Base-by-base conservation (phyloP, 2,888 invertebrate genomes). In the Cerastis rubricosa region DNA sequence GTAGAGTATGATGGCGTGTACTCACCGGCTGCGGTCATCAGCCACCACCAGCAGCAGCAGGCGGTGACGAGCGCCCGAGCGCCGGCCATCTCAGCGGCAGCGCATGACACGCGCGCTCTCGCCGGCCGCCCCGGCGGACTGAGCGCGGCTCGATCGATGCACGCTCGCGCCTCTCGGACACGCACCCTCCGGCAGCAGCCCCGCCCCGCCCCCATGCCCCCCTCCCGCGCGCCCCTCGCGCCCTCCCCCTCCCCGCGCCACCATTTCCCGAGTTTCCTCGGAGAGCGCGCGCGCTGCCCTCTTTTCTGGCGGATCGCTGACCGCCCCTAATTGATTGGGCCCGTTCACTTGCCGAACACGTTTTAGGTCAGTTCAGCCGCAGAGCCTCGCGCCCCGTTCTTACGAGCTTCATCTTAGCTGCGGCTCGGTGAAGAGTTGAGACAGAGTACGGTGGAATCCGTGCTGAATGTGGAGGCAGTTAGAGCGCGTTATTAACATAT, bases 251-350 rank as follows among this genome's bases (percentile, higher is more conserved):
- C 92, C 91, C 92, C 90, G 92, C 93, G 90, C 92, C 90, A 92
- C 93, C 92, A 92, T 96, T 96, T 95, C 95, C 97, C 97, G 95
- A 94, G 91, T 95, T 95, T 96, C 94, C 95, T 92, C 91, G 94
- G 96, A 95, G 96, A 97, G 97, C 97, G 97, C 96, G 96, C 96
- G 96, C 96, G 97, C 97, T 97, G 97, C 95, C 96, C 95, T 94
- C 94, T 94, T 96, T 96, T 95, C 95, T 91, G 92, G 93, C 95
- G 94, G 95, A 96, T 94, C 95, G 96, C 96, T 96, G 96, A 95
- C 96, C 96, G 96, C 94, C 94, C 95, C 95, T 96, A 96, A 96
- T 96, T 96, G 96, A 96, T 96, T 96, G 94, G 94, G 90, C 93
- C 94, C 92, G 94, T 94, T 93, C 94, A 93, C 94, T 95, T 94